Percentiles rank a stretch among this genome's conserved stretches.
phyloP scores from a whole-genome alignment of 2,113 vertebrate genomes.

The Channa maculata region DNA sequence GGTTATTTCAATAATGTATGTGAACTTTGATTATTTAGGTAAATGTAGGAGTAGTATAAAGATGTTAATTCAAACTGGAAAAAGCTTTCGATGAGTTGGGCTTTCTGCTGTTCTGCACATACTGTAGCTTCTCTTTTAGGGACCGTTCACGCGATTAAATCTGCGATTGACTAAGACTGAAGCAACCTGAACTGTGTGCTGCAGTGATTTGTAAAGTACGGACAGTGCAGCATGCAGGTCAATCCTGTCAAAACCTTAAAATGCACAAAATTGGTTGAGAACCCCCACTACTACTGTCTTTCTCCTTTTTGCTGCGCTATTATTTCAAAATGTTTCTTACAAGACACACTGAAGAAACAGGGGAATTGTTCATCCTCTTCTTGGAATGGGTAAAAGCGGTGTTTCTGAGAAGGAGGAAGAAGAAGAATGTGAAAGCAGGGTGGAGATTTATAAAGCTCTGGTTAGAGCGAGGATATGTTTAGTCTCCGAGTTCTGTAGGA shows the following conservation, averaged over 20 bases:
- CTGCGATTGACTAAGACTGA: too few species aligned
- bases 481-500: conserved; percentile 46
- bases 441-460: conserved; percentile 33
- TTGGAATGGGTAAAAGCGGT: neutral
- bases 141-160: too few species aligned
- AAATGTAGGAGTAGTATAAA: too few species aligned
- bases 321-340: neutral
- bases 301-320: neutral
- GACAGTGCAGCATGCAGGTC: neutral
- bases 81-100: too few species aligned
- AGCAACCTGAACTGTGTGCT: too few species aligned
- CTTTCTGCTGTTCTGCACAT: too few species aligned
- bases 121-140: too few species aligned
- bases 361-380: conserved; percentile 31
- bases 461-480: conserved; percentile 43
- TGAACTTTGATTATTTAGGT: too few species aligned
- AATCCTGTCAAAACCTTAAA: neutral
- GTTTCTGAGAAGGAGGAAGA: conserved; percentile 17
- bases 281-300: neutral
- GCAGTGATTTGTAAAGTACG: neutral
- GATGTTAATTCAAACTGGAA: too few species aligned
- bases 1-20: too few species aligned
- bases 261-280: neutral
- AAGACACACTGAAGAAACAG: conserved; percentile 4
- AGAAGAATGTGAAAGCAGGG: conserved; percentile 4